Evolutionary conservation across 2,113 vertebrate species (phyloP), one percentile per base, ranked within the genome.

Genomic region (Trachemys scripta): DNA sequence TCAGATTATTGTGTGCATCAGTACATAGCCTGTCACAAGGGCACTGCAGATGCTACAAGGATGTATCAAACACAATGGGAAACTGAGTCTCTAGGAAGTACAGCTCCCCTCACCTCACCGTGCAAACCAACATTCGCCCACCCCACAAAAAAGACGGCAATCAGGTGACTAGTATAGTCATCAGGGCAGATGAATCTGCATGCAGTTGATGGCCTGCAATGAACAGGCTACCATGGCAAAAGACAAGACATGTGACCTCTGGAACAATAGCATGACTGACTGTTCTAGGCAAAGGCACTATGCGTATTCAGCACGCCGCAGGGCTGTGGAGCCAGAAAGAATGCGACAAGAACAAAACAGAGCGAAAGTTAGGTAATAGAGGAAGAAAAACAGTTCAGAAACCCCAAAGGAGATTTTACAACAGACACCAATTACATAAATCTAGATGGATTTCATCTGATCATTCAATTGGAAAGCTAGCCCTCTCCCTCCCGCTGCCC

Each of bases 1-100:
- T n/a, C 80, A 24, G 2, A 0, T 19, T 8, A 22, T 45, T 0
- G 0, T 19, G 45, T 0, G 5, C 49, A 1, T 0, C 0, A 5
- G 81, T 0, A 22, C 4, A 4, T 0, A 49, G 54, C 80, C 35
- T n/a, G 25, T n/a, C 80, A n/a, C 31, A 38, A 38, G 51, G 50
- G 24, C 86, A 47, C 38, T 4, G 65, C 1, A 59, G 1, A 47
- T 0, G 6, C 5, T 25, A 53, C 19, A 1, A 7, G 6, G 5
- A 13, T 49, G 35, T 42, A 16, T 42, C 84, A 35, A 47, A n/a
- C 4, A 25, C 29, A 76, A 3, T 42, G 72, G 31, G 17, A 47
- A 78, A 87, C 1, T 1, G 0, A 0, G 38, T 29, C 65, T 11
- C 2, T 29, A 35, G 19, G 65, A 16, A n/a, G 17, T n/a, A 16